These are phyloP conservation scores for Oryzias dopingdopingensis DNA, from an alignment of 2,797 vertebrate species.

Conservation along the genomic window DNA sequence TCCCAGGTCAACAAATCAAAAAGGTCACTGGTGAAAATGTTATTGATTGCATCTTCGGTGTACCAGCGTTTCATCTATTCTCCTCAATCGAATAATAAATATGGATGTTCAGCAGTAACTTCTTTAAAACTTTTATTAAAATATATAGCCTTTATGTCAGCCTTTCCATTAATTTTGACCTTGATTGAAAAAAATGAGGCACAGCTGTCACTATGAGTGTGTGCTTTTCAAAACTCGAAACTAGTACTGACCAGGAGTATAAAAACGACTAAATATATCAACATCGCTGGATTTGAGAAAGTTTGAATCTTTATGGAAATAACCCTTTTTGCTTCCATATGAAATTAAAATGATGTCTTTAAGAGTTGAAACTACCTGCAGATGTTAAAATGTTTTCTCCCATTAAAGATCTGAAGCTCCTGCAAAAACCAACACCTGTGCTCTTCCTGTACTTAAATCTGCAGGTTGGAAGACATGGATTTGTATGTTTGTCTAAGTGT, in stretches of 20 bases:
- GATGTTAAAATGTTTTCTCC: conserved; percentile 24
- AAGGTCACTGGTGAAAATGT: conserved; percentile 17
- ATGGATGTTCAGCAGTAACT: too few species aligned
- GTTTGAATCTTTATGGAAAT: not conserved
- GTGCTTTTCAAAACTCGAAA: not conserved
- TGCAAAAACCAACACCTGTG: conserved; percentile 8
- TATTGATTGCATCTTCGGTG: not conserved
- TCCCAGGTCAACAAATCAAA: conserved; percentile 8
- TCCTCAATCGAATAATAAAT: too few species aligned
- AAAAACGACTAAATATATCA: not conserved
- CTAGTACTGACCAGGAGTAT: too few species aligned
- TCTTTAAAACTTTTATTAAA: too few species aligned
- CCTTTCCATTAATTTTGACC: too few species aligned
- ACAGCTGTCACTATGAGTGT: not conserved
- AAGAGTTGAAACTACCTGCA: conserved; percentile 14
- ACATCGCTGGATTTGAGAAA: not conserved
- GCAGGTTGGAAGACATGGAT: too few species aligned
- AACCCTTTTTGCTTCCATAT: too few species aligned
- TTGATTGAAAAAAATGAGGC: not conserved
- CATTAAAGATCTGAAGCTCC: conserved; percentile 19
- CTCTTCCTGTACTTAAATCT: not conserved
- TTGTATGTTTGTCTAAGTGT: not conserved
- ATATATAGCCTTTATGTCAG: too few species aligned
- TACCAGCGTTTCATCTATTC: too few species aligned
- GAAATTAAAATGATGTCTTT: conserved; percentile 14